Percentiles rank a stretch among this genome's conserved stretches.
Conservation (phyloP, 2,888 invertebrate genomes). For the Drosophila koepferae region DNA sequence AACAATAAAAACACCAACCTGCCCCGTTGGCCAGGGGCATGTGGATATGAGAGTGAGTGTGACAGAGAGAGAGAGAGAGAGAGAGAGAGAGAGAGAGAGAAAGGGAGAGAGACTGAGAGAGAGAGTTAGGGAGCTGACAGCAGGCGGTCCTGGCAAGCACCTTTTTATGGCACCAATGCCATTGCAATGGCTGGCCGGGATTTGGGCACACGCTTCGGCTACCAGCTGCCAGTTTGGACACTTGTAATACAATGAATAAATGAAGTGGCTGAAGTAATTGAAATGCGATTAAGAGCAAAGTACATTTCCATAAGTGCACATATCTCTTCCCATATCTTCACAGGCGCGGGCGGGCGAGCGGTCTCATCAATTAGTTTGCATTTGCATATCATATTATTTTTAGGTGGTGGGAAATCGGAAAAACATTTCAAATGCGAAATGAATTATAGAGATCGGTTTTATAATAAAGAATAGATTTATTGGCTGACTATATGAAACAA, state of each 20-base stretch:
- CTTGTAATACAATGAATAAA: conserved; percentile 76
- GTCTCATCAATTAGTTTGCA: conserved; percentile 32
- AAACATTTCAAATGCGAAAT: not conserved
- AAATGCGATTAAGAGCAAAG: conserved; percentile 69
- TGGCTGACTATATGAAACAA: not conserved
- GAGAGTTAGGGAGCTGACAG: conserved; percentile 27
- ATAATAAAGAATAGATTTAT: not conserved
- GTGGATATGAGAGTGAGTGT: not conserved
- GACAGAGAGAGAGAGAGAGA: no score
- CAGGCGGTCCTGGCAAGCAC: conserved; percentile 40
- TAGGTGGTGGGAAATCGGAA: not conserved
- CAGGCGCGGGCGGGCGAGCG: not conserved
- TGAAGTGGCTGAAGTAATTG: conserved; percentile 75
- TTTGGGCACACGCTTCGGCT: conserved; percentile 54
- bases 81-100: not conserved
- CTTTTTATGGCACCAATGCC: conserved; percentile 31
- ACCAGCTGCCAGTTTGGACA: conserved; percentile 66
- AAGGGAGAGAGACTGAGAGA: not conserved
- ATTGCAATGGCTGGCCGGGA: conserved; percentile 37
- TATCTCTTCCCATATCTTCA: not conserved
- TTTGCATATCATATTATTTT: conserved; percentile 4
- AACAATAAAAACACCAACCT: conserved; percentile 55
- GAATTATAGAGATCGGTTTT: not conserved
- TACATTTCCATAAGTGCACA: conserved; percentile 34
- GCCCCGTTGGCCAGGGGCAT: not conserved